Evolutionary conservation across 2,797 vertebrate genomes (phyloP).

Genomic region (Gephyroberyx darwinii): DNA sequence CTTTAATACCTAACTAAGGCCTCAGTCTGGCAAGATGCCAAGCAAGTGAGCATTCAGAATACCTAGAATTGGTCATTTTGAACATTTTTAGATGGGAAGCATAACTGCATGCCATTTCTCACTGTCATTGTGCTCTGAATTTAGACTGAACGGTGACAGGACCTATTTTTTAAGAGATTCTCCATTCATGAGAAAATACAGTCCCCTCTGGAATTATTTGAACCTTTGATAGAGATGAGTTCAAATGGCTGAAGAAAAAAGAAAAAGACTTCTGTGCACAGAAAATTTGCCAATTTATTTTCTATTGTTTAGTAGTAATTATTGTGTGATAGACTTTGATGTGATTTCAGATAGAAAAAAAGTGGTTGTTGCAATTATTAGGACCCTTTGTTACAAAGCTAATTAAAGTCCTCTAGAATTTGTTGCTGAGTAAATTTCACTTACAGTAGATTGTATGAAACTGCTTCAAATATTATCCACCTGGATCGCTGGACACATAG

Average conservation of each 20-base stretch:
- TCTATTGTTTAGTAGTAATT: slow-evolving; percentile 14
- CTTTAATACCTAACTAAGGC: slow-evolving; percentile 42
- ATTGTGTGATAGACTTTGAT: slow-evolving; percentile 26
- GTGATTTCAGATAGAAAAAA: slow-evolving; percentile 35
- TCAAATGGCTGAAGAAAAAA: slow-evolving; percentile 24
- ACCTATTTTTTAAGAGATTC: slow-evolving; percentile 36
- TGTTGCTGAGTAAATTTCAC: slow-evolving; percentile 15
- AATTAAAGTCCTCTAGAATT: slow-evolving; percentile 34
- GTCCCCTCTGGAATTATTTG: slow-evolving; percentile 24
- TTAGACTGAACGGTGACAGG: slow-evolving; percentile 17
- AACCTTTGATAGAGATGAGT: slow-evolving; percentile 28
- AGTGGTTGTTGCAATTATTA: slow-evolving; percentile 20
- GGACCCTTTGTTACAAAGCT: slow-evolving; percentile 29
- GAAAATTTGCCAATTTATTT: neutral
- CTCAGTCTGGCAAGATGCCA: slow-evolving; percentile 43
- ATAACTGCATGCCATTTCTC: slow-evolving; percentile 41
- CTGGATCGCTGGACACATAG: neutral
- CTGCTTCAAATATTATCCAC: slow-evolving; percentile 27
- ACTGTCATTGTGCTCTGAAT: slow-evolving; percentile 18
- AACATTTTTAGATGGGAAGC: slow-evolving; percentile 47
- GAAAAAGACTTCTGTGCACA: slow-evolving; percentile 20
- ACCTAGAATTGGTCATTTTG: slow-evolving; percentile 44
- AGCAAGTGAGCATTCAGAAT: slow-evolving; percentile 44
- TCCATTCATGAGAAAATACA: slow-evolving; percentile 25
- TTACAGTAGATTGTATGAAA: slow-evolving; percentile 8